Base-by-base conservation (phyloP, 2,113 vertebrate genomes). In the Nerophis lumbriciformis region DNA sequence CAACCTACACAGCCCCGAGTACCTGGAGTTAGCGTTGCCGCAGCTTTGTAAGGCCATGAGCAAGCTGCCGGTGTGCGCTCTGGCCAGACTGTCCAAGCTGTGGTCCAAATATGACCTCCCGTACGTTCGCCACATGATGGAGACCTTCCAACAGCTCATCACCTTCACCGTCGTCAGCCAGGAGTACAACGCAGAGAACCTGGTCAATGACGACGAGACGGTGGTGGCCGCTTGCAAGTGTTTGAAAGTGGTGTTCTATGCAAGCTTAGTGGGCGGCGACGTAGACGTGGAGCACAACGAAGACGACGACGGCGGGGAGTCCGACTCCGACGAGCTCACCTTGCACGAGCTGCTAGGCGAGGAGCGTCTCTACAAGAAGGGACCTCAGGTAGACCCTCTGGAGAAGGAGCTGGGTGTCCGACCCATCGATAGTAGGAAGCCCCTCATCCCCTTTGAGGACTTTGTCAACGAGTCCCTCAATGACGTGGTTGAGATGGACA, bases 401-500 rank as follows among this genome's bases (percentile, higher is more conserved):
- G 95, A 97, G 91, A 94, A 92, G 3, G 97, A 98, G 77, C 92
- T 99, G 55, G 93, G 94, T 51, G 90, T 99, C 51, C 93, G 95
- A 78, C 88, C 93, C 13, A 87, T 95, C 49, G 97, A 99, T 72
- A 92, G 95, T 82, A 89, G 93, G 38, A 91, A 87, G 68, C 95
- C 97, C 61, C 93, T 97, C 78, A 92, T 98, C 77, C 91, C 94
- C 47, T 98, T 94, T 66, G 95, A 99, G 73, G 96, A 99, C 65
- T 99, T 99, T 80, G 85, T 98, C 66, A 99, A 99, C 60, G 97
- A 99, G 83, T 94, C 96, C 38, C 85, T 99, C 71, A 99, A 98
- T 57, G 97, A 99, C 47, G 95, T 96, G 71, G 90, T 99, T 77
- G 97, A 99, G 90, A 98, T 99, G 97, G 96, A 99, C 91, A 99